Base-by-base conservation (phyloP, 2,888 invertebrate genomes). In the Drosophila fungiperda region DNA sequence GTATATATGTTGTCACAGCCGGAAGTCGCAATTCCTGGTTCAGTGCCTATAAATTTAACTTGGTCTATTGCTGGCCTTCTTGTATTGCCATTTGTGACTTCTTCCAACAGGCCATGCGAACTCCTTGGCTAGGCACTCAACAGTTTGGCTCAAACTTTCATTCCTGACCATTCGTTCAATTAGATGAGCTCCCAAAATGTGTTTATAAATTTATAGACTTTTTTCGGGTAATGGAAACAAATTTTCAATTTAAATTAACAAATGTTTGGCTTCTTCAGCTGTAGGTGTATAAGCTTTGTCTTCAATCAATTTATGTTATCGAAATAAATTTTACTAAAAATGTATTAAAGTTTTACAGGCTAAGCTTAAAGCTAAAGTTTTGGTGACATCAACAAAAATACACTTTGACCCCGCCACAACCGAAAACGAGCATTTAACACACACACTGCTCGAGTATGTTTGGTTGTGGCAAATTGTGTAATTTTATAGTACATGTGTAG, bases 11-110 rank as follows among this genome's bases (percentile, higher is more conserved):
- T 83, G 84, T 75, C 76, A 78, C 70, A 49, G 70, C 62, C 82
- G 85, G 87, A 85, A 76, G 85, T 79, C 79, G 82, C 89, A 87
- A 81, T 85, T 88, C 82, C 84, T 87, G 82, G 50, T 84, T 75
- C 87, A 75, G 77, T 83, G 85, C 79, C 89, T 83, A 85, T 89
- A 89, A 85, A 85, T 85, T 89, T 83, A 87, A 83, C 84, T 85
- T 88, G 73, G 83, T 70, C 83, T 87, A 76, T 72, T 77, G 70
- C 70, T 63, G 69, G 57, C 76, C 53, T 68, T 68, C 69, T 71
- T 64, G 57, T 73, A 66, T 66, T 67, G 58, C 72, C 62, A 73
- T 83, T 83, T 71, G 68, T 15, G 62, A 53, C 61, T 54, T 67
- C 52, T 62, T 20, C 38, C 17, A 32, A 40, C 49, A 68, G 57